Evolutionary conservation across 30 jellyfish, hydroid and myxozoan species (phyloP).

Genomic region (Turritopsis rubra): DNA sequence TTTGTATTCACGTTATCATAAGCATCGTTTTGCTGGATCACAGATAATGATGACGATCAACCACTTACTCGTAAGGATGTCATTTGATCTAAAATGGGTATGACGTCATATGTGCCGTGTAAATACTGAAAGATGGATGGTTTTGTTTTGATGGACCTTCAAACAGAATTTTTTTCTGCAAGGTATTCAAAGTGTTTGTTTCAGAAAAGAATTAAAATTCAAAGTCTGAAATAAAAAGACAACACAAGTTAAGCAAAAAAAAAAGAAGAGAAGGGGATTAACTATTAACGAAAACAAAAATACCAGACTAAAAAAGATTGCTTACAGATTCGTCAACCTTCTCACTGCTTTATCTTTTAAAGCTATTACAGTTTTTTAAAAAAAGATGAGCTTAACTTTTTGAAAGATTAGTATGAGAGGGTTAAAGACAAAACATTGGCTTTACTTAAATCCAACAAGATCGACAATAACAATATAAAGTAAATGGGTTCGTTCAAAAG

Average conservation of each 20-base stretch:
- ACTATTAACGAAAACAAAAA: not conserved
- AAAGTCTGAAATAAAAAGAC: too few relatives aligned
- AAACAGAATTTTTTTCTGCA: not conserved
- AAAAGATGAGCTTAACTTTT: not conserved
- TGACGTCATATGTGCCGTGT: not conserved
- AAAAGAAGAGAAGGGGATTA: not conserved
- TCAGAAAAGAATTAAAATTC: too few relatives aligned
- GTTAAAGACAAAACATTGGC: not conserved
- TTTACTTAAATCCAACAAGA: too few relatives aligned
- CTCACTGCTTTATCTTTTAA: not conserved
- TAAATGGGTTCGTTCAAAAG: not conserved
- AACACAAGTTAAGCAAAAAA: too few relatives aligned
- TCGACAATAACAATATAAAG: not conserved
- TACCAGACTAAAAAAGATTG: not conserved
- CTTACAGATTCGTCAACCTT: not conserved
- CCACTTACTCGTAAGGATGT: not conserved
- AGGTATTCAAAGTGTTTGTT: not conserved
- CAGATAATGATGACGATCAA: not conserved
- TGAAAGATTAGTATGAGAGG: not conserved
- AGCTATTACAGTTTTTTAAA: not conserved
- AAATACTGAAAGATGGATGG: not conserved
- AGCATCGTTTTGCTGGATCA: not conserved
- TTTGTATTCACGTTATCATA: not conserved
- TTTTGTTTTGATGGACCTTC: not conserved
- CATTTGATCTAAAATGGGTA: not conserved